phyloP scores from a whole-genome alignment of 92 coral and sea anemone species.

The Hydrozoanthus gracilis region DNA sequence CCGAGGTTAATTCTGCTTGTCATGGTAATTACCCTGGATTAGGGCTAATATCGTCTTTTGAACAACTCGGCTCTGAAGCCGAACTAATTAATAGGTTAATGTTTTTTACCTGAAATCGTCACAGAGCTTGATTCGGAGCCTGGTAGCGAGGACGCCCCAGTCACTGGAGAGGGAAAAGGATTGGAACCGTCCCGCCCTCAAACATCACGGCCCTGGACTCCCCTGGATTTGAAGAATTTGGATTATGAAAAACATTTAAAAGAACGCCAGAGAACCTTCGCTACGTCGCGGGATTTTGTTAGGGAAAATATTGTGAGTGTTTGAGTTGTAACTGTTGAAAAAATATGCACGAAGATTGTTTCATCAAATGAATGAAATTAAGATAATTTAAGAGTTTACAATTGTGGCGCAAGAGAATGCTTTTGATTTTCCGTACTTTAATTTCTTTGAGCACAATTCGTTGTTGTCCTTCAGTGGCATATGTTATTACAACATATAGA shows the following conservation, averaged over 20 bases:
- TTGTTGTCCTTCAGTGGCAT: too few species aligned
- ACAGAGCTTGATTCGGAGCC: slow-evolving; percentile 65
- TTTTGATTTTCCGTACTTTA: too few species aligned
- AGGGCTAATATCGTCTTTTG: too few species aligned
- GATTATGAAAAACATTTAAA: slow-evolving; percentile 72
- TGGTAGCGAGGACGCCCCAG: slow-evolving; percentile 45
- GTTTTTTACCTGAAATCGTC: neutral
- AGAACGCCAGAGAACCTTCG: slow-evolving; percentile 54
- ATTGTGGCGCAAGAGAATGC: too few species aligned
- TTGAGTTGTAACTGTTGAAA: too few species aligned
- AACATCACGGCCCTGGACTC: slow-evolving; percentile 89
- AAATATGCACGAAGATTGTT: too few species aligned
- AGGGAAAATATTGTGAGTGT: slow-evolving; percentile 89
- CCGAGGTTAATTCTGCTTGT: too few species aligned
- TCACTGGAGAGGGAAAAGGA: slow-evolving; percentile 27
- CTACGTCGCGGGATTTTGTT: slow-evolving; percentile 70
- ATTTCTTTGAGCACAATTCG: too few species aligned
- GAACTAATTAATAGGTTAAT: neutral
- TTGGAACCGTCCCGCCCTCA: slow-evolving; percentile 52
- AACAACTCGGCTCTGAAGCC: neutral
- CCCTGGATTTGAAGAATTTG: slow-evolving; percentile 71
- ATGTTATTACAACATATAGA: too few species aligned
- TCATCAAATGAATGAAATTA: too few species aligned
- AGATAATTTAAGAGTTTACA: too few species aligned
- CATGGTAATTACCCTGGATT: too few species aligned